Evolutionary conservation across 1,140 invertebrate genomes (phyloP), one percentile per base, ranked within the genome.

Genomic region (Paracyclopina nana): DNA sequence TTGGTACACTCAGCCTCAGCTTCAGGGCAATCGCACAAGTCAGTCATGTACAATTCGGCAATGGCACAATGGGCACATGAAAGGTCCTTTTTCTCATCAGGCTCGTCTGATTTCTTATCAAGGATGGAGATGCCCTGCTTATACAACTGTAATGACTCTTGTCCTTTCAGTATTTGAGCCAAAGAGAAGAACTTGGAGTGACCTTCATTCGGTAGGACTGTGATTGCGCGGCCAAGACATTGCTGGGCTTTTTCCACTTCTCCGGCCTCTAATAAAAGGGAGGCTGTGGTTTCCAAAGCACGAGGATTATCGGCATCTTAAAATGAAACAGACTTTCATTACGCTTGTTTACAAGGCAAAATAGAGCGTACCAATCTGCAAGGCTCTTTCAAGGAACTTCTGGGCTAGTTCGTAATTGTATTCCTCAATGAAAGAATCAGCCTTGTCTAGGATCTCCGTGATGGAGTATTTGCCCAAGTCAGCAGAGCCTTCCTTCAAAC

Each of bases 11-110:
- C 42, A 26, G 41, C 24, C 48, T 57, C 56, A 11, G 56, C 56
- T 26, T 53, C 52, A 8, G 46, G 38, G 25, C 55, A 55, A 51
- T 57, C 56, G 50, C 59, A 69, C 5, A 58, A 59, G 55, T 69
- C 68, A 30, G 68, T 69, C 59, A 68, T 64, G 53, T 65, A 68
- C 11, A 68, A 58, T 56, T 69, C 68, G 26, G 67, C 64, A 24
- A 68, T 56, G 8, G 66, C 60, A 49, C 63, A 63, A 54, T 63
- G 64, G 1, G 66, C 68, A 53, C 59, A 60, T 11, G 67, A 66
- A 12, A 68, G 57, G 38, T 63, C 61, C 45, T 56, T 59, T 18
- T 55, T 22, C 9, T 9, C 14, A 25, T 31, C 25, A 8, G 28
- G 53, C 22, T 50, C 50, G n/a, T 44, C 22, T 43, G 14, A 57